Conservation (phyloP, 2,113 vertebrate genomes). For the Tyrannus savana region DNA sequence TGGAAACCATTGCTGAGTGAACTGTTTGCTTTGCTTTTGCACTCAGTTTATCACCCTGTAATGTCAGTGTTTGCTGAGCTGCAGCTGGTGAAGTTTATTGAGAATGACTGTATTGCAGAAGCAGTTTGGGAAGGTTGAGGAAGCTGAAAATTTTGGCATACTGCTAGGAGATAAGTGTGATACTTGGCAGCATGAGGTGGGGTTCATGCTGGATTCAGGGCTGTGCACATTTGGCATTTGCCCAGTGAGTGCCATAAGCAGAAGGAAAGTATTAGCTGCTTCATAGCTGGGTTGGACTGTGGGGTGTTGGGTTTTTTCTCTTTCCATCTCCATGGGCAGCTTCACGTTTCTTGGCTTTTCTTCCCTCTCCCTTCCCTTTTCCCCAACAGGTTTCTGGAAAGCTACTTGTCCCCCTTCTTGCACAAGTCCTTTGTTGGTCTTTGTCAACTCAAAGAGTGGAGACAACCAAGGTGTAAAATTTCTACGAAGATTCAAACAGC, state of each 20-base stretch:
- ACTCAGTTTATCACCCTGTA: not conserved
- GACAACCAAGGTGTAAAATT: slow-evolving; percentile 98
- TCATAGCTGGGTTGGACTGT: not conserved
- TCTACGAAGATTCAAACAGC: slow-evolving; percentile 93
- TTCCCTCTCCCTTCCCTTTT: not conserved
- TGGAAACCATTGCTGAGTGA: not conserved
- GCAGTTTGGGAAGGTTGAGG: not conserved
- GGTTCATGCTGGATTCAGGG: not conserved
- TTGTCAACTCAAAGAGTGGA: slow-evolving; percentile 97
- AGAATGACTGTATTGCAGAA: not conserved
- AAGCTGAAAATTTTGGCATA: not conserved
- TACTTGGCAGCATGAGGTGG: not conserved
- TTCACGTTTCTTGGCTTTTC: not conserved
- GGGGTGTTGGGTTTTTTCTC: not conserved
- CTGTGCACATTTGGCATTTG: not conserved
- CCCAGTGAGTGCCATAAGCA: not conserved
- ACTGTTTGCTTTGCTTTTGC: not conserved
- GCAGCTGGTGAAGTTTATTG: not conserved
- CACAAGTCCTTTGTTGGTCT: slow-evolving; percentile 93
- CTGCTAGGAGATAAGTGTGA: not conserved
- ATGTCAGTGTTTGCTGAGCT: not conserved
- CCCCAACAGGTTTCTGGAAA: slow-evolving; percentile 93
- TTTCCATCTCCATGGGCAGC: not conserved
- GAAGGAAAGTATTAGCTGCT: not conserved
- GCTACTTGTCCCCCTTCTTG: slow-evolving; percentile 94